A percentile compares a stretch with the other conserved stretches of the same genome.
Conservation (phyloP, 2,888 invertebrate species). For the Hypercompe scribonia region DNA sequence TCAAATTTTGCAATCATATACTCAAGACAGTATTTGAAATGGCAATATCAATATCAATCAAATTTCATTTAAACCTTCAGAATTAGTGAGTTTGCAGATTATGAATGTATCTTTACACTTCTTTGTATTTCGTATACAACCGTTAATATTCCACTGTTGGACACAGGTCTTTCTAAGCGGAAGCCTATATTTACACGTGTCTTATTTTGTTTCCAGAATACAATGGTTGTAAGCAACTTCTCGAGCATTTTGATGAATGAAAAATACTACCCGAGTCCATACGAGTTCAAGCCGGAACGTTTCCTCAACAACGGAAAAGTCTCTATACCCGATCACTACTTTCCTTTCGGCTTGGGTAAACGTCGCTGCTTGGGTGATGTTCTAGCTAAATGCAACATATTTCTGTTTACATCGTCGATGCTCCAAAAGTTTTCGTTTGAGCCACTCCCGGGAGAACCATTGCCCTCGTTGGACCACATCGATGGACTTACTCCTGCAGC, state of each 20-base stretch:
- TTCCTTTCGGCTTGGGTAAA: slow-evolving; percentile 92
- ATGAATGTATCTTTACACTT: background rate
- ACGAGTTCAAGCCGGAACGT: slow-evolving; percentile 91
- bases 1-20: background rate
- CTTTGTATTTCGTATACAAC: no score
- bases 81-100: background rate
- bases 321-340: slow-evolving; percentile 88
- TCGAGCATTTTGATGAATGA: slow-evolving; percentile 90
- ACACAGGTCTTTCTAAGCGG: no score
- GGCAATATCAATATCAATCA: background rate
- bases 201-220: slow-evolving; percentile 85
- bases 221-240: slow-evolving; percentile 92
- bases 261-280: slow-evolving; percentile 89
- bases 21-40: background rate
- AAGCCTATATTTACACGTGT: background rate
- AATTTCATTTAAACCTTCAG: background rate
- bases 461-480: slow-evolving; percentile 89
- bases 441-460: slow-evolving; percentile 87
- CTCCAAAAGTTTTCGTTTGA: slow-evolving; percentile 91
- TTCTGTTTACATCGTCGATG: slow-evolving; percentile 90
- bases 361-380: slow-evolving; percentile 94
- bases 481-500: slow-evolving; percentile 94
- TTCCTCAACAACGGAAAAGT: slow-evolving; percentile 89
- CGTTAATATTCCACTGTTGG: no score
- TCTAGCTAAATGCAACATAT: slow-evolving; percentile 91